A percentile compares a stretch with the other conserved stretches of the same genome.
These are phyloP conservation scores for Dilophus febrilis DNA, from an alignment of 2,888 invertebrate genomes.

Conservation along the genomic window DNA sequence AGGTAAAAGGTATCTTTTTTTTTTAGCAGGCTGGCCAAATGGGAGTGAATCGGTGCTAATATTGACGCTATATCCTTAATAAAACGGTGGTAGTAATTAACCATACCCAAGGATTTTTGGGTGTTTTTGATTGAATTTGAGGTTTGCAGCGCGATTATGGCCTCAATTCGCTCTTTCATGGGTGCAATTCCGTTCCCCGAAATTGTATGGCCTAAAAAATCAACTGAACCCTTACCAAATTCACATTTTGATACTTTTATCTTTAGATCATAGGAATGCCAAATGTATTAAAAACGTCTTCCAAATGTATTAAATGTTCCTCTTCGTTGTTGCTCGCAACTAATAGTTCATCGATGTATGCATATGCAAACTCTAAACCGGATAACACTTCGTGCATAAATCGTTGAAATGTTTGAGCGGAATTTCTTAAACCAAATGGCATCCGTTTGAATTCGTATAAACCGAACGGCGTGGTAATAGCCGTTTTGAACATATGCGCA, in stretches of 20 bases:
- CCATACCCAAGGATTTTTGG: constrained; percentile 3
- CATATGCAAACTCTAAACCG: constrained; percentile 12
- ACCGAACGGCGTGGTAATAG: too few species aligned
- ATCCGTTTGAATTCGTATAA: constrained; percentile 9
- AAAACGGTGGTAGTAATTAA: constrained; percentile 11
- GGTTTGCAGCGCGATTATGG: not conserved
- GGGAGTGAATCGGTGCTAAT: not conserved
- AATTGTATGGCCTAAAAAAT: constrained; percentile 5
- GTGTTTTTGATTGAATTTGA: constrained; percentile 1
- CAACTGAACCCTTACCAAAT: constrained; percentile 1
- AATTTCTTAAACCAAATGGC: constrained; percentile 12
- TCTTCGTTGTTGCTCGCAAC: constrained; percentile 11
- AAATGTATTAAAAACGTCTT: constrained; percentile 10
- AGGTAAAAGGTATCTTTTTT: not conserved
- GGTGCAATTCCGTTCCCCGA: constrained; percentile 9
- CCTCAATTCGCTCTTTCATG: constrained; percentile 1
- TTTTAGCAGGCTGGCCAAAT: not conserved
- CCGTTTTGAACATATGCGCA: too few species aligned
- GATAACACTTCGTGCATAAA: constrained; percentile 16
- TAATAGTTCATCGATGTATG: constrained; percentile 16
- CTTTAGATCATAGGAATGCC: constrained; percentile 10
- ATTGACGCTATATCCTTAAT: not conserved
- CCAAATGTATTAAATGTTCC: constrained; percentile 11
- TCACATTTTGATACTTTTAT: constrained; percentile 12
- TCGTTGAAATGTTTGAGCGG: constrained; percentile 19